Evolutionary conservation across 2,888 invertebrate genomes (phyloP).

Genomic region (Xestia xanthographa): DNA sequence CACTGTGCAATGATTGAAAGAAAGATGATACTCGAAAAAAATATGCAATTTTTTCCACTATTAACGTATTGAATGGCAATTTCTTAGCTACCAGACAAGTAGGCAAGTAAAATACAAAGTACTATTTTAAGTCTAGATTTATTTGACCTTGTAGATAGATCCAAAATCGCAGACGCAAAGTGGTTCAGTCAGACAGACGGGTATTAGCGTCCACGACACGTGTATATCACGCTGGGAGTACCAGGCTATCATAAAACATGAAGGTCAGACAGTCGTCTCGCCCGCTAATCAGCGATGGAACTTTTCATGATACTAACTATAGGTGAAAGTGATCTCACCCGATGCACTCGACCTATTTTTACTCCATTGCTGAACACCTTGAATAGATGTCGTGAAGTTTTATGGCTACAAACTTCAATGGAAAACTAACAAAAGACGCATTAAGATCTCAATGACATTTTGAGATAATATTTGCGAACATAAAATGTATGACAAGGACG

Average conservation of each 20-base stretch:
- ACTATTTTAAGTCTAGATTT: conserved; percentile 35
- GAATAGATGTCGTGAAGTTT: conserved; percentile 48
- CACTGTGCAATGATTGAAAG: conserved; percentile 17
- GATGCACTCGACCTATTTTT: conserved; percentile 54
- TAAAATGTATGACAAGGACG: conserved; percentile 55
- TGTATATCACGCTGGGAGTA: conserved; percentile 45
- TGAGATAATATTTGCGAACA: conserved; percentile 46
- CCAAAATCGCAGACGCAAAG: conserved; percentile 21
- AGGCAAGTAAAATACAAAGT: neutral
- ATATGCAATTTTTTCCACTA: neutral
- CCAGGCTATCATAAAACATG: conserved; percentile 47
- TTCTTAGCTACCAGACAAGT: neutral
- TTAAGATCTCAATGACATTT: conserved; percentile 58
- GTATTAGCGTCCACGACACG: conserved; percentile 36
- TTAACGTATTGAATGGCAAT: neutral
- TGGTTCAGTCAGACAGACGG: conserved; percentile 34
- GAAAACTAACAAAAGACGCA: conserved; percentile 59
- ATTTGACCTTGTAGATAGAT: conserved; percentile 26
- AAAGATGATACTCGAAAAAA: too few species aligned
- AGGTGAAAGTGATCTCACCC: conserved; percentile 50
- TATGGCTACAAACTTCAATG: conserved; percentile 44
- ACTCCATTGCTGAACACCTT: conserved; percentile 40
- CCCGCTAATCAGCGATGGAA: conserved; percentile 36
- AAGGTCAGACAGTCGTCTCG: conserved; percentile 55
- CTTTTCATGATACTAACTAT: conserved; percentile 26